Conservation (phyloP, 2,888 invertebrate species). For the Eretmocerus hayati region DNA sequence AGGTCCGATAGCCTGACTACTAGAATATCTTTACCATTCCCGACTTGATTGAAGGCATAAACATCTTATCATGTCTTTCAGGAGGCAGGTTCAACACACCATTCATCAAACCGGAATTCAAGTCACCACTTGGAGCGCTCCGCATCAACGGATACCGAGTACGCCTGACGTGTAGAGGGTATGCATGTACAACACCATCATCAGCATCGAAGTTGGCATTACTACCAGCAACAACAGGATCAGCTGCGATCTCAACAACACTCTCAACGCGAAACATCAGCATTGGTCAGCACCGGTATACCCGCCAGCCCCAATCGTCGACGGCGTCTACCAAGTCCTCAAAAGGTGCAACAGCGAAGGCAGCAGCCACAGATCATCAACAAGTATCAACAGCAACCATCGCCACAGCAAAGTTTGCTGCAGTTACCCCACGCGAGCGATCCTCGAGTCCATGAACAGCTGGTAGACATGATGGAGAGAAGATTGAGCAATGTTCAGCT, state of each 20-base stretch:
- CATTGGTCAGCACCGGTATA: background rate
- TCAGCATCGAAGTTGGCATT: too few relatives aligned
- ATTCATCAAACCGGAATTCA: constrained; percentile 20
- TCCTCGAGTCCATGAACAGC: constrained; percentile 36
- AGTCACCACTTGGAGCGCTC: constrained; percentile 39
- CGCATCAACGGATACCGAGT: constrained; percentile 63
- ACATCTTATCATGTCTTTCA: background rate
- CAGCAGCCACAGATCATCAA: background rate
- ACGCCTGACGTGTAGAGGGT: constrained; percentile 59
- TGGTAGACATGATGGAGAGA: constrained; percentile 39
- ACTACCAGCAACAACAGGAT: constrained; percentile 5
- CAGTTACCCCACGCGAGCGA: constrained; percentile 32
- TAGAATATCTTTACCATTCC: too few relatives aligned
- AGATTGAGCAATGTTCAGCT: constrained; percentile 37
- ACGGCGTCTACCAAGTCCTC: too few relatives aligned
- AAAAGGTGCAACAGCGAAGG: constrained; percentile 2
- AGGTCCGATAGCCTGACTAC: too few relatives aligned
- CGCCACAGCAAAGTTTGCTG: constrained; percentile 20
- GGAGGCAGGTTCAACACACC: constrained; percentile 10
- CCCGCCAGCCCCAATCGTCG: too few relatives aligned
- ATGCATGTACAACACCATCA: too few relatives aligned
- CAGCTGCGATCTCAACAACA: background rate
- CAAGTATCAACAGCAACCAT: background rate
- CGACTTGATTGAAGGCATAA: background rate
- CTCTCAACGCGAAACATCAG: background rate